Evolutionary conservation across 2,797 vertebrate species (phyloP).

Genomic region (Gambusia yucatana): DNA sequence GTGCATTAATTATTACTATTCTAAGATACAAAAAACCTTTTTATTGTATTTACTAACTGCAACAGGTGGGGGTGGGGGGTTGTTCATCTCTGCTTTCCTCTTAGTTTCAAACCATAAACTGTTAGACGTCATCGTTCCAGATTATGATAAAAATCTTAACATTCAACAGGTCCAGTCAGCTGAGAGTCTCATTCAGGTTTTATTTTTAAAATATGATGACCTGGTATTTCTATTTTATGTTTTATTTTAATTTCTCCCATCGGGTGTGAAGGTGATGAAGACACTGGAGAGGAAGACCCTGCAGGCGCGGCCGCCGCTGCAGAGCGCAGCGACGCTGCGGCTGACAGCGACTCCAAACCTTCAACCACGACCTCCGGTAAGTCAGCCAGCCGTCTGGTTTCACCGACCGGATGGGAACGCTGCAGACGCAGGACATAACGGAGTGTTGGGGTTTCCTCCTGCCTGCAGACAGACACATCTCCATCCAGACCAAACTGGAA

Average conservation of each 20-base stretch:
- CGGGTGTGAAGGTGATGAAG: conserved; percentile 26
- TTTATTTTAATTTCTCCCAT: no score
- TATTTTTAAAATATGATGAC: no score
- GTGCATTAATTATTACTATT: not conserved
- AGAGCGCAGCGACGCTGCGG: conserved; percentile 19
- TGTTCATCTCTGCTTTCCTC: no score
- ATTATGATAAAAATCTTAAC: no score
- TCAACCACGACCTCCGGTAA: conserved; percentile 58
- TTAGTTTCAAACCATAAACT: no score
- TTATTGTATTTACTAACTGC: not conserved
- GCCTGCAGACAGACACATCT: conserved; percentile 89
- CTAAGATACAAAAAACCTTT: not conserved
- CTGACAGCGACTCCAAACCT: conserved; percentile 53
- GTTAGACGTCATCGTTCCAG: no score
- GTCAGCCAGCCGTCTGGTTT: not conserved
- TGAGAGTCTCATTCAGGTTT: no score
- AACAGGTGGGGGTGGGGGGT: no score
- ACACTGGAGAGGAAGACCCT: conserved; percentile 5
- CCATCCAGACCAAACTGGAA: conserved; percentile 89
- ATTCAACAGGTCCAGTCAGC: no score
- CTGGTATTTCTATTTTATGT: no score
- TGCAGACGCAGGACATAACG: not conserved
- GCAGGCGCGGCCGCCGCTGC: not conserved
- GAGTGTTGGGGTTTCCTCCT: conserved; percentile 1
- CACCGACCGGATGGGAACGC: no score